Base-by-base conservation (phyloP, 2,797 vertebrate species). In the Coccyzus lansbergi region DNA sequence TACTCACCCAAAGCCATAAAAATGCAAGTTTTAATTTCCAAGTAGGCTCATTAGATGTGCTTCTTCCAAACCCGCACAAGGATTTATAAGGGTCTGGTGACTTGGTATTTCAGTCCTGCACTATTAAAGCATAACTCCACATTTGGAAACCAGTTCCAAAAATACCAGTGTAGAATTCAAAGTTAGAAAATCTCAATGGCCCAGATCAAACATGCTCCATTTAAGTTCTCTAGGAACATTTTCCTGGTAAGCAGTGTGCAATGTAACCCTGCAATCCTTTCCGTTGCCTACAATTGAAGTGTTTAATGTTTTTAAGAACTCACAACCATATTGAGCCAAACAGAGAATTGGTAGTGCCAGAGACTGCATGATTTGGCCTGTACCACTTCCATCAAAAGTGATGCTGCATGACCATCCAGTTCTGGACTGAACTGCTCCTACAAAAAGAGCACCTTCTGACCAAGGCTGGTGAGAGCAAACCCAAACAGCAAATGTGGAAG, bases 111-210 rank as follows among this genome's bases (percentile, higher is more conserved):
- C 3, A 6, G 59, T 70, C 52, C 33, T 56, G 31, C 67, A 82
- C 0, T 59, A 76, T 88, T 65, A 79, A 72, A 86, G 24, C 36
- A 62, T 7, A 10, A n/a, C 8, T 92, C 40, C 53, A 24, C 26
- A 15, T 77, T 38, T 59, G 63, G 68, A 94, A 94, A 70, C 24
- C 16, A 76, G 34, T 59, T 81, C 77, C 70, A 86, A 90, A 79
- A 92, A 79, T 46, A 79, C 4, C 38, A 69, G 10, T 56, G 44
- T 40, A 70, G 62, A 81, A 91, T 78, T 38, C 51, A 58, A 53
- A 63, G 18, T n/a, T 49, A 77, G 67, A 18, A 83, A 69, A 70
- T 70, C 48, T 82, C 70, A 76, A 5, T 24, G 21, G 40, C 15
- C 55, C 52, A 84, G 29, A 79, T 70, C 15, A 92, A 92, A 79